A percentile compares a stretch with the other conserved stretches of the same genome.
Conservation (phyloP, 2,113 vertebrate species). For the Cariama cristata region DNA sequence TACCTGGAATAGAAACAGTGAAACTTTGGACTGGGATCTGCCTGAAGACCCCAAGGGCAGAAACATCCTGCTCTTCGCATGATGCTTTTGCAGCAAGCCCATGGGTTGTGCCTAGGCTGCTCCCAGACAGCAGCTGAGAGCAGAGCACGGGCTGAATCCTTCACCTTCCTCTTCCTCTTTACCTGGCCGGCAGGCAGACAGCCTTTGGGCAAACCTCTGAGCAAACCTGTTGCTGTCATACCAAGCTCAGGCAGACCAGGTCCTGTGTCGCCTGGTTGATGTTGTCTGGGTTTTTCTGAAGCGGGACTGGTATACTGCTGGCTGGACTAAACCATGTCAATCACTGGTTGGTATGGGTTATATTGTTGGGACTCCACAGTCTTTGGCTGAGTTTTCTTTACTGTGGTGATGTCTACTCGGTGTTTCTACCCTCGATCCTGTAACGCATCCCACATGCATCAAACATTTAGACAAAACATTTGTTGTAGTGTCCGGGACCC, state of each 20-base stretch:
- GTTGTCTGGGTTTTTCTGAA: neutral
- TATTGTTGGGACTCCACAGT: neutral
- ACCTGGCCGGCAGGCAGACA: neutral
- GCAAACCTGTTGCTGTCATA: neutral
- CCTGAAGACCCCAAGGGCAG: neutral
- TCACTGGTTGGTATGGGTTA: neutral
- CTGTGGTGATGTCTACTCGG: accelerated
- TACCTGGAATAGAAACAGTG: neutral
- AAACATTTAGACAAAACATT: neutral
- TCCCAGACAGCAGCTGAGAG: neutral
- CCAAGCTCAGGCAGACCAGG: neutral
- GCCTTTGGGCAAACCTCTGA: neutral
- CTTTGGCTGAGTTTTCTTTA: neutral
- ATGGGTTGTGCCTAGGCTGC: neutral
- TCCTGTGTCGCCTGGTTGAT: neutral
- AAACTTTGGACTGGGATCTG: neutral
- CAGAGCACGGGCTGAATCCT: neutral
- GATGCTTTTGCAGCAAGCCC: neutral
- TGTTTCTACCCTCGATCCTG: neutral
- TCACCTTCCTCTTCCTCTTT: neutral
- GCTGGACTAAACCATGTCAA: accelerated
- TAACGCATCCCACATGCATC: neutral
- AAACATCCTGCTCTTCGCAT: neutral
- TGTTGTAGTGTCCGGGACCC: too few species aligned
- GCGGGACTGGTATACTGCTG: neutral